A percentile compares a stretch with the other conserved stretches of the same genome.
Conservation (phyloP, 2,888 invertebrate species). For the Pammene fasciana region DNA sequence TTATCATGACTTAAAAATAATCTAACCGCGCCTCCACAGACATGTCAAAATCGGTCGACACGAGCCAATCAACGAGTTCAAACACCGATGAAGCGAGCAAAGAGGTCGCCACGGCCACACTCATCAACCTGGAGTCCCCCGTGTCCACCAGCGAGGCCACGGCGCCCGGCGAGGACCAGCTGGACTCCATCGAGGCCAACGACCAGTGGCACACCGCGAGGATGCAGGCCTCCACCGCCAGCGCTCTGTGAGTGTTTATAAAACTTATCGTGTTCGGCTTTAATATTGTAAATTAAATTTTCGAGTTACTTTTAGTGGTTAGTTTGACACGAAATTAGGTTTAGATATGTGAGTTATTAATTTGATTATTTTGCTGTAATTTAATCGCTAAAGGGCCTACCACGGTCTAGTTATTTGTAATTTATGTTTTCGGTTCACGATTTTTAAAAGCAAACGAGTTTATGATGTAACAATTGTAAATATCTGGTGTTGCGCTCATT, state of each 20-base stretch:
- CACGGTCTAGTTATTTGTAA: no score
- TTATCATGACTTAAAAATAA: neutral
- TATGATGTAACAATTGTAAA: no score
- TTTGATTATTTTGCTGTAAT: no score
- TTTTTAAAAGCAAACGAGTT: no score
- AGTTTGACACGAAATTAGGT: no score
- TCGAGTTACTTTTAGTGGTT: no score
- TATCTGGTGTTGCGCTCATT: no score
- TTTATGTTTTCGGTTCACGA: no score
- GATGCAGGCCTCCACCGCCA: conserved; percentile 69
- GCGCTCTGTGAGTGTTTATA: conserved; percentile 67
- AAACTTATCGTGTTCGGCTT: no score
- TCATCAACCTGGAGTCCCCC: conserved; percentile 76
- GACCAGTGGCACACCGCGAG: conserved; percentile 71
- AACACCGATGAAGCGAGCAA: conserved; percentile 66
- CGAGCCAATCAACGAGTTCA: conserved; percentile 74
- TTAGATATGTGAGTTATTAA: no score
- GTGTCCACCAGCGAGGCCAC: conserved; percentile 60
- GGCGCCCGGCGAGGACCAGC: conserved; percentile 64
- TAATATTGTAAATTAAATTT: neutral
- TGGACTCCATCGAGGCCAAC: conserved; percentile 76
- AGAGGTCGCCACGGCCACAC: conserved; percentile 73
- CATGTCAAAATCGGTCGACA: conserved; percentile 70
- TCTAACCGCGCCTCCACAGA: conserved; percentile 51
- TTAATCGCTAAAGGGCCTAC: no score